These are phyloP conservation scores for Matsumyia berberina DNA, from an alignment of 2,888 invertebrate species.

Conservation along the genomic window DNA sequence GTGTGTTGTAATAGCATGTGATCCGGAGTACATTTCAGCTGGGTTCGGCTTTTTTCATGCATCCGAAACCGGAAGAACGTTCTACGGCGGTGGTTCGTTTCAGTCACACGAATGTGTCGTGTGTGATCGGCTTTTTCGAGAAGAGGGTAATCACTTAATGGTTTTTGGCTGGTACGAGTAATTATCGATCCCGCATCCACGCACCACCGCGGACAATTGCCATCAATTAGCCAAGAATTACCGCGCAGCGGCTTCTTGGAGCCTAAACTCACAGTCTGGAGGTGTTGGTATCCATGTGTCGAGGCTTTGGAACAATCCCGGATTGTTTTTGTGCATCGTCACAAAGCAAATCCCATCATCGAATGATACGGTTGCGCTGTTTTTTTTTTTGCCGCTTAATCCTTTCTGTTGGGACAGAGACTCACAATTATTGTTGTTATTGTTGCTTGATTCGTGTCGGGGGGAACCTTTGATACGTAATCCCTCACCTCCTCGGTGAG, in stretches of 20 bases:
- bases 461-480: neutral
- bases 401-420: constrained; percentile 34
- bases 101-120: constrained; percentile 42
- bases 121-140: constrained; percentile 43
- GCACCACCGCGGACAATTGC: constrained; percentile 37
- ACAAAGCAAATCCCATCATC: constrained; percentile 45
- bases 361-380: constrained; percentile 26
- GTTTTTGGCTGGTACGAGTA: constrained; percentile 21
- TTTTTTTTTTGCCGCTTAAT: constrained; percentile 31
- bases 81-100: constrained; percentile 18
- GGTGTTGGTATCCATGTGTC: neutral
- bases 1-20: neutral
- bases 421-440: constrained; percentile 29
- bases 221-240: constrained; percentile 59
- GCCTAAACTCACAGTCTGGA: constrained; percentile 5
- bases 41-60: constrained; percentile 19
- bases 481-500: constrained; percentile 8
- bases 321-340: constrained; percentile 57
- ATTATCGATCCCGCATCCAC: constrained; percentile 45
- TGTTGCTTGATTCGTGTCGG: neutral
- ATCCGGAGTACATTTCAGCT: neutral
- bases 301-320: constrained; percentile 36
- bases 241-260: neutral
- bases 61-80: constrained; percentile 56
- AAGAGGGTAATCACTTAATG: constrained; percentile 64